Evolutionary conservation across 2,888 invertebrate species (phyloP).

Genomic region (Hartigia nigra): DNA sequence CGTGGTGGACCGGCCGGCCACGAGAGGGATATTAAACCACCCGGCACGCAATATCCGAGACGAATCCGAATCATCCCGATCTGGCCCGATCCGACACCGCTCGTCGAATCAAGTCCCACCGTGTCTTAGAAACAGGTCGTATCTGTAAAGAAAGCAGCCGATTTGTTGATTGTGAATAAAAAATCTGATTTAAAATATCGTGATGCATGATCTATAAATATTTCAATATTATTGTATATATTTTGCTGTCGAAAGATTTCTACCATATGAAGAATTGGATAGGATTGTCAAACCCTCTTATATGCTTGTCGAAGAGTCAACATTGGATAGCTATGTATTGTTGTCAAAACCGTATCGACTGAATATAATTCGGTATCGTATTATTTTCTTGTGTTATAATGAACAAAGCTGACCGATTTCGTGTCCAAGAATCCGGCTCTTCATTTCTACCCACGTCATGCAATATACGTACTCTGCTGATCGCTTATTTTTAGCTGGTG

Average conservation of each 20-base stretch:
- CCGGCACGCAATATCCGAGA: neutral
- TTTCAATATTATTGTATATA: neutral
- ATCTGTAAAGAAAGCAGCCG: neutral
- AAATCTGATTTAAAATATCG: too few relatives aligned
- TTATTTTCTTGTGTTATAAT: neutral
- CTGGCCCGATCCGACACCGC: neutral
- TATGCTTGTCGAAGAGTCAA: too few relatives aligned
- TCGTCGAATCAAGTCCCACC: neutral
- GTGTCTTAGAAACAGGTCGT: neutral
- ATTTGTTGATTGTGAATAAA: neutral
- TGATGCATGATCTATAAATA: neutral
- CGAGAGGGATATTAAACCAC: conserved; percentile 5
- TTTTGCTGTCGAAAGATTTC: neutral
- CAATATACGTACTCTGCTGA: neutral
- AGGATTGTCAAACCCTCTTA: neutral
- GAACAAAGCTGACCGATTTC: neutral
- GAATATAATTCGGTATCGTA: neutral
- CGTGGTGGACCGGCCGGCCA: conserved; percentile 9
- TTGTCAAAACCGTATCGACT: neutral
- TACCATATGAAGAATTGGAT: neutral
- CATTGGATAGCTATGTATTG: neutral
- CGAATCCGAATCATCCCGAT: neutral
- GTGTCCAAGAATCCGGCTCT: neutral
- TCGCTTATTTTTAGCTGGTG: neutral
- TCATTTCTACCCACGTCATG: neutral